Evolutionary conservation across 2,888 invertebrate species (phyloP), one percentile per base, ranked within the genome.

Genomic region (Machimus rusticus): DNA sequence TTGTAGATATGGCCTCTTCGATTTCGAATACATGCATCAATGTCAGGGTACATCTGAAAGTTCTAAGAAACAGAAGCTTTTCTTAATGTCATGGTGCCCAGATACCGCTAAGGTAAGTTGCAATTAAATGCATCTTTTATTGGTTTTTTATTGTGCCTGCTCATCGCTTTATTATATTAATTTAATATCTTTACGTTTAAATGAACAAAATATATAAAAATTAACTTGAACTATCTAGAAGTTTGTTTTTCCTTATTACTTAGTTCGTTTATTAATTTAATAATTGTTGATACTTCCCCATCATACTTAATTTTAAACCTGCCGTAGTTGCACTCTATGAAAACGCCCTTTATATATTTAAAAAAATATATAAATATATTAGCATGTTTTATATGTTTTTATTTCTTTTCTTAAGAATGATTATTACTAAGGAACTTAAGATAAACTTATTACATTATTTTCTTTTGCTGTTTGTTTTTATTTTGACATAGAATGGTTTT

Each of bases 1-100:
- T 92, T 92, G 55, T 92, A 95, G 95, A 93, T 99, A 99, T 93
- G 99, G 99, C 89, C 95, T 98, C 86, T 99, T 97, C 93, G 99
- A 99, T 93, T 99, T 99, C 92, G 98, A 99, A 94, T 99, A 99
- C 94, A 98, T 98, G 94, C 98, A 98, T 93, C 98, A 98, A 93
- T 98, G 98, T 93, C 98, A 98, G 93, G 98, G 98, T 93, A 98
- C 98, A 91, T 98, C 98, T 90, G 98, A 98, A 94, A 97, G 97
- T 92, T 97, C 97, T 93, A 98, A 98, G 95, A 98, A 98, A 96
- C 98, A 99, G 94, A 99, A 99, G 93, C 94, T 99, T 91, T 98
- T 99, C 95, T 96, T 99, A 92, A 98, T 99, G 97, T 98, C 98
- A 92, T 98, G 98, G 98, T 98, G 99, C 95, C 99, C 99, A 77